phyloP scores from a whole-genome alignment of 2,888 invertebrate genomes.

The Ligdia adustata region DNA sequence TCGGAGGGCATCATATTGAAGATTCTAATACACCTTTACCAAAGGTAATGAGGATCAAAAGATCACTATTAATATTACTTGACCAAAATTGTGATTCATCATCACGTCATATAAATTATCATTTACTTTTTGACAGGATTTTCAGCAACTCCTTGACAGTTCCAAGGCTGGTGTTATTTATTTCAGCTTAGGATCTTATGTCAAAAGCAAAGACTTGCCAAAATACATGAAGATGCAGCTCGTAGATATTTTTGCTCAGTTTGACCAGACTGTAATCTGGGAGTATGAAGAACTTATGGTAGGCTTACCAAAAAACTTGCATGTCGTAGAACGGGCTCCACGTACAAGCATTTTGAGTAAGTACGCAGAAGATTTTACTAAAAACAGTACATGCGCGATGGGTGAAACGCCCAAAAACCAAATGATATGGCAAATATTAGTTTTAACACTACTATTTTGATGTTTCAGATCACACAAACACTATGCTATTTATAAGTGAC shows the following conservation, averaged over 20 bases:
- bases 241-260: conserved; percentile 57
- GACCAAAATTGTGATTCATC: too few relatives aligned
- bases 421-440: too few relatives aligned
- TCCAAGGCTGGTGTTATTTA: conserved; percentile 69
- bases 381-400: too few relatives aligned
- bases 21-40: conserved; percentile 39
- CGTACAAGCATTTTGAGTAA: conserved; percentile 61
- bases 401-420: too few relatives aligned
- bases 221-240: conserved; percentile 50
- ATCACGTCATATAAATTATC: too few relatives aligned
- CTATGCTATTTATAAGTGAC: conserved; percentile 49
- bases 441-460: too few relatives aligned
- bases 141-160: conserved; percentile 60
- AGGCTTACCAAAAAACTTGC: conserved; percentile 64
- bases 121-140: conserved; percentile 47
- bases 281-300: conserved; percentile 50
- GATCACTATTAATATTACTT: too few relatives aligned
- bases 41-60: conserved; percentile 46
- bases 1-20: conserved; percentile 60
- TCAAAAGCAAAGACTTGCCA: conserved; percentile 55
- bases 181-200: conserved; percentile 68
- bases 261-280: conserved; percentile 74
- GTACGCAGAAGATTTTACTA: too few relatives aligned
- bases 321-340: conserved; percentile 58
- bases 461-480: conserved; percentile 55